A percentile compares a stretch with the other conserved stretches of the same genome.
These are phyloP conservation scores for Podotricha telesiphe DNA, from an alignment of 2,888 invertebrate species.

Conservation along the genomic window DNA sequence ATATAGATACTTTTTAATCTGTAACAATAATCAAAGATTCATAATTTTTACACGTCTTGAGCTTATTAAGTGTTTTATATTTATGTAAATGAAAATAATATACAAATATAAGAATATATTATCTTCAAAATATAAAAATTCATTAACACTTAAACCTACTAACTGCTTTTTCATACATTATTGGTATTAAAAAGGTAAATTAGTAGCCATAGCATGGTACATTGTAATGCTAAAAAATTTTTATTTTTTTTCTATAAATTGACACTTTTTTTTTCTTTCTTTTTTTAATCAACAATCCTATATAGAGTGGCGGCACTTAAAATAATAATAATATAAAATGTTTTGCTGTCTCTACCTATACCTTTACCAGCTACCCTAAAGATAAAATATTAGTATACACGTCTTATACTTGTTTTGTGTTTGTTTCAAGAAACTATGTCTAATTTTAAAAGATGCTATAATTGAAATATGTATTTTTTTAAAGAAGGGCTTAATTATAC, in stretches of 20 bases:
- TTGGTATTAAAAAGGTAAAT: too few species aligned
- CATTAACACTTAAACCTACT: background rate
- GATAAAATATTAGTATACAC: background rate
- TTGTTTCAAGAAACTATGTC: background rate
- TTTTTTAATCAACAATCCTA: too few species aligned
- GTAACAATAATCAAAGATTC: conserved; percentile 7
- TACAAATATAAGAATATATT: conserved; percentile 1
- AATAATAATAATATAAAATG: too few species aligned
- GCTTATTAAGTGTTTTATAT: conserved; percentile 26
- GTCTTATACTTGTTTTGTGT: conserved; percentile 14
- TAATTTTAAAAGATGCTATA: background rate
- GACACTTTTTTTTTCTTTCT: too few species aligned
- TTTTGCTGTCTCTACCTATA: too few species aligned
- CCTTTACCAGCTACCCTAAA: background rate
- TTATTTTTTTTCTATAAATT: too few species aligned
- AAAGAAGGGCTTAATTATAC: too few species aligned
- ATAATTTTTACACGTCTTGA: conserved; percentile 37
- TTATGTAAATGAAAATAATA: conserved; percentile 9
- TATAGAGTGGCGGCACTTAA: too few species aligned
- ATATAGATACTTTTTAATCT: too few species aligned
- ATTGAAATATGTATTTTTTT: too few species aligned
- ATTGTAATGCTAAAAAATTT: too few species aligned
- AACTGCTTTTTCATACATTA: background rate
- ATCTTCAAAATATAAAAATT: conserved; percentile 1
- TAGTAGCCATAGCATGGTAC: too few species aligned